Evolutionary conservation across 2,888 invertebrate genomes (phyloP).

Genomic region (Caenorhabditis sulstoni): DNA sequence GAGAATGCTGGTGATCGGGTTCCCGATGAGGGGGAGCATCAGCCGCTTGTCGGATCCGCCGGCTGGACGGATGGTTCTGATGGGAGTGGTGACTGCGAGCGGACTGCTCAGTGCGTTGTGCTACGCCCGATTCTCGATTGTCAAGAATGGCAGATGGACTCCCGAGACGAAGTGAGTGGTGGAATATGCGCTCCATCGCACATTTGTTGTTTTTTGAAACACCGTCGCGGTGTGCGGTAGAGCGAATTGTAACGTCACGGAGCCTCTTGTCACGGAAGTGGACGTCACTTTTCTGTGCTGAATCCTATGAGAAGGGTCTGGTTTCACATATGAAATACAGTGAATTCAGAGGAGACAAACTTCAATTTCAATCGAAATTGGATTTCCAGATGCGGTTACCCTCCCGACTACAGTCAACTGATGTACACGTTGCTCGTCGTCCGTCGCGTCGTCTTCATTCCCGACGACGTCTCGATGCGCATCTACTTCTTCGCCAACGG

Average conservation of each 20-base stretch:
- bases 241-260: no score
- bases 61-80: background rate
- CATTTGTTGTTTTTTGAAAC: no score
- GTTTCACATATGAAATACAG: no score
- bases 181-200: no score
- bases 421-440: background rate
- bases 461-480: background rate
- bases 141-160: background rate
- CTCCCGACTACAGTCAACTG: background rate
- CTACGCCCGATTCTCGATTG: background rate
- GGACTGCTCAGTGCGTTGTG: background rate
- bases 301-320: no score
- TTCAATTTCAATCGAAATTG: no score
- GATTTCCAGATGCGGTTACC: slow-evolving; percentile 8
- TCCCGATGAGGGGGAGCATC: background rate
- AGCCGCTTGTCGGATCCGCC: background rate
- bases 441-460: background rate
- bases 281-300: no score
- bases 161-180: background rate
- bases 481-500: slow-evolving; percentile 1
- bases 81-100: background rate
- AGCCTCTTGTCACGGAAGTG: no score
- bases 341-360: no score
- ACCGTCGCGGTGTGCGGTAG: no score
- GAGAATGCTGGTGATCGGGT: background rate